A percentile compares a stretch with the other conserved stretches of the same genome.
Evolutionary conservation across 2,888 invertebrate species (phyloP).

Genomic region (Melieria picta): DNA sequence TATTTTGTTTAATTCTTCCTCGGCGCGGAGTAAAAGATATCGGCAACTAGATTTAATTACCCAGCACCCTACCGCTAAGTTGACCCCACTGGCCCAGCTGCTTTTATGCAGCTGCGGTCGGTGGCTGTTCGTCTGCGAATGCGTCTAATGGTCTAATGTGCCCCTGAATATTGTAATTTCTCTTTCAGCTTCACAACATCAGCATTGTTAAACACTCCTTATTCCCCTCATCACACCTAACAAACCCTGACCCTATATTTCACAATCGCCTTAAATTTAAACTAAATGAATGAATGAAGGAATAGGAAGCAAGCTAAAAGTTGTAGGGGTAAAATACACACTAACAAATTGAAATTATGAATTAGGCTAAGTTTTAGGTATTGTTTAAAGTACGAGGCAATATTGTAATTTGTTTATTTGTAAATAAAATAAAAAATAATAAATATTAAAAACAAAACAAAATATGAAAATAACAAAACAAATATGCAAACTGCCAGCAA

Average conservation of each 20-base stretch:
- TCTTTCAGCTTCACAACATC: slow-evolving; percentile 8
- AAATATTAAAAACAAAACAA: slow-evolving; percentile 49
- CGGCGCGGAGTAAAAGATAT: slow-evolving; percentile 12
- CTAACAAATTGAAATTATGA: slow-evolving; percentile 50
- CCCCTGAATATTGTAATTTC: slow-evolving; percentile 33
- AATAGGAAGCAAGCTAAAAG: not conserved
- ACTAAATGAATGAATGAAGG: slow-evolving; percentile 1
- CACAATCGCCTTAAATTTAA: not conserved
- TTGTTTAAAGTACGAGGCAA: slow-evolving; percentile 56
- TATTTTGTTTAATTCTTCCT: slow-evolving; percentile 41
- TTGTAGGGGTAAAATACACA: slow-evolving; percentile 37
- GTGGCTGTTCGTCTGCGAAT: not conserved
- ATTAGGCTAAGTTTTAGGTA: slow-evolving; percentile 59
- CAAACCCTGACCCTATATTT: too few species aligned
- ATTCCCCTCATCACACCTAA: too few species aligned
- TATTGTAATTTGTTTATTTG: slow-evolving; percentile 66
- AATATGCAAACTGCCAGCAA: slow-evolving; percentile 49
- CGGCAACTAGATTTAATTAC: too few species aligned
- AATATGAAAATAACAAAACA: slow-evolving; percentile 47
- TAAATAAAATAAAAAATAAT: slow-evolving; percentile 63
- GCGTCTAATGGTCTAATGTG: slow-evolving; percentile 39
- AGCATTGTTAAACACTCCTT: too few species aligned
- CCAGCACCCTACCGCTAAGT: too few species aligned
- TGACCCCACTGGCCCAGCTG: too few species aligned
- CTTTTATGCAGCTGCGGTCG: not conserved